A percentile compares a stretch with the other conserved stretches of the same genome.
These are phyloP conservation scores for Plotosus lineatus DNA, from an alignment of 2,113 vertebrate genomes.

Conservation along the genomic window DNA sequence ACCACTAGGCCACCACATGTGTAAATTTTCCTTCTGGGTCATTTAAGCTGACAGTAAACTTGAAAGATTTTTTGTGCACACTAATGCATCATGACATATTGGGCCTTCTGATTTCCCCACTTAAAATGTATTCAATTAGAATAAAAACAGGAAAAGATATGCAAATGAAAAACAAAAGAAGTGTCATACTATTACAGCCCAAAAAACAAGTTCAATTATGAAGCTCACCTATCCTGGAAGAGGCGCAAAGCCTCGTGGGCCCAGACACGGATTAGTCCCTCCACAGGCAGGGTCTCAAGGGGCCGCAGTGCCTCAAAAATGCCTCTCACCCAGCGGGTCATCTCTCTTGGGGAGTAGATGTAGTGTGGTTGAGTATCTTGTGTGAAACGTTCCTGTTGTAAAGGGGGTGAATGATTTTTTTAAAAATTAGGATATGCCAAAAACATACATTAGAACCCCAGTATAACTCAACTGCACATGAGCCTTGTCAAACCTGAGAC, in stretches of 20 bases:
- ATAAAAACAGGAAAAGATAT: too few species aligned
- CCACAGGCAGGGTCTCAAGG: constrained; percentile 93
- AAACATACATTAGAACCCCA: background rate
- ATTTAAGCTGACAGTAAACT: too few species aligned
- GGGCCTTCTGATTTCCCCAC: too few species aligned
- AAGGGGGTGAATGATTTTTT: background rate
- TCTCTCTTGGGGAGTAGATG: constrained; percentile 98
- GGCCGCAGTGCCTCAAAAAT: constrained; percentile 94
- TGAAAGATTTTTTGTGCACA: too few species aligned
- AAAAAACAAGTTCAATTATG: background rate
- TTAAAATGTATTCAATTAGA: too few species aligned
- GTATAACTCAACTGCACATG: background rate
- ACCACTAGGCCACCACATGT: too few species aligned
- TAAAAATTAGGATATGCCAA: background rate
- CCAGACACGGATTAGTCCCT: constrained; percentile 97
- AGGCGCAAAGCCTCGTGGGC: constrained; percentile 97
- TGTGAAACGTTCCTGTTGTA: constrained; percentile 89
- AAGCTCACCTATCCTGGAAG: constrained; percentile 91
- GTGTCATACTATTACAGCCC: too few species aligned
- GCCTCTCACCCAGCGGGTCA: constrained; percentile 97
- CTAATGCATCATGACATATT: too few species aligned
- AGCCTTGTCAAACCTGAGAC: constrained; percentile 81
- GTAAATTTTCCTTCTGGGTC: too few species aligned
- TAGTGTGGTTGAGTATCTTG: constrained; percentile 98
- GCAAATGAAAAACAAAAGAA: too few species aligned